Percentiles rank a stretch among this genome's conserved stretches.
phyloP scores from a whole-genome alignment of 1,140 invertebrate genomes.

The Lepidurus packardi region DNA sequence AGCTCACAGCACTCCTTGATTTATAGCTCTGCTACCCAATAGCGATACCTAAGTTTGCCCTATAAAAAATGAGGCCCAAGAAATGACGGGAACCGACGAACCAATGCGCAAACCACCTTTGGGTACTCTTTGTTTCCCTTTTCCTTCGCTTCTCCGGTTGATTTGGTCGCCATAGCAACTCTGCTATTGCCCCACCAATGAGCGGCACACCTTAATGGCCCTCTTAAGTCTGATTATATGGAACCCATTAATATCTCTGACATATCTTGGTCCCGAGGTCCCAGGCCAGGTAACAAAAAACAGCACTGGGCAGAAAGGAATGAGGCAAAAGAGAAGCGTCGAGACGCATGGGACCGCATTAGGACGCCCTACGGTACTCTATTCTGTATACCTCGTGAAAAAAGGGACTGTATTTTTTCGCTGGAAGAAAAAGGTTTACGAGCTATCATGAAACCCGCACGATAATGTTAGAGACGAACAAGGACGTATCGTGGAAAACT shows the following conservation, averaged over 20 bases:
- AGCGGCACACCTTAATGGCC: conserved; percentile 6
- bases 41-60: background rate
- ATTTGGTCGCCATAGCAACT: background rate
- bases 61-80: background rate
- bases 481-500: conserved; percentile 7
- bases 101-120: background rate
- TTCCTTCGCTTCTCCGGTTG: background rate
- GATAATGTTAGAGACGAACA: conserved; percentile 14
- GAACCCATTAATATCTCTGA: background rate
- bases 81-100: background rate
- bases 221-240: conserved; percentile 22
- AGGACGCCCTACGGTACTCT: background rate
- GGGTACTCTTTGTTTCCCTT: background rate
- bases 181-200: background rate
- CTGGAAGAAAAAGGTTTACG: background rate
- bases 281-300: background rate
- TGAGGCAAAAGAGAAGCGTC: background rate
- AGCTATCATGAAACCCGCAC: conserved; percentile 13
- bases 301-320: background rate
- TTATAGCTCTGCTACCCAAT: background rate
- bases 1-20: background rate
- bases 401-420: background rate
- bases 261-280: background rate
- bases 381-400: background rate
- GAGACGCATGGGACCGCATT: background rate